Base-by-base conservation (phyloP, 2,888 invertebrate genomes). In the Siphlonurus alternatus region DNA sequence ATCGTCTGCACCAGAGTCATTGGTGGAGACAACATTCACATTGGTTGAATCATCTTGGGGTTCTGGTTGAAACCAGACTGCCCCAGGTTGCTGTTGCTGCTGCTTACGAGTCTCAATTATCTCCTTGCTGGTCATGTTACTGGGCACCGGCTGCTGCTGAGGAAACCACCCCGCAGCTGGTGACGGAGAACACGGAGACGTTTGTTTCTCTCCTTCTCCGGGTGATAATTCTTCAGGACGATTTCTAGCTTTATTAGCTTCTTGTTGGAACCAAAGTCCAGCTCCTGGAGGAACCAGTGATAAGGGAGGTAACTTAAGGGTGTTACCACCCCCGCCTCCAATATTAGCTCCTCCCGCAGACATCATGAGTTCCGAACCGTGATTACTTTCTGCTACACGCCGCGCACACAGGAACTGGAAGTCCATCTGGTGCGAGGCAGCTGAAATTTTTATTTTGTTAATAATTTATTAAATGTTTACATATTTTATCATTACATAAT, bases 371-470 rank as follows among this genome's bases (percentile, higher is more conserved):
- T 56, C 22, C n/a, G 56, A 10, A 5, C n/a, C 19, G 56, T 56
- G 56, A 22, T 22, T 56, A 22, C 22, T 56, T 56, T 56, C 56
- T 51, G 53, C 61, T 2, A 64, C 51, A 3, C 64, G 38, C 24
- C 60, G 59, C 23, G 60, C 64, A 51, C 64, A 64, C 61, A 64
- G 54, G 61, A 64, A 61, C 64, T 64, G 64, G 20, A 64, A 61
- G 64, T 64, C 64, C 64, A 64, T 64, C 53, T 64, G 59, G n/a
- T n/a, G 22, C 25, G 20, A 15, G 38, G 38, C 38, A 38, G 38
- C 38, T 38, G 38, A n/a, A n/a, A n/a, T n/a, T n/a, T n/a, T n/a
- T n/a, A n/a, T n/a, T 38, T 38, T 38, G 38, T 38, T 38, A 38
- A 38, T 38, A 15, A 38, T 38, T 38, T 10, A 5, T 10, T 38